Evolutionary conservation across 1,140 invertebrate species (phyloP), one percentile per base, ranked within the genome.

Genomic region (Tetramorium alpestre): DNA sequence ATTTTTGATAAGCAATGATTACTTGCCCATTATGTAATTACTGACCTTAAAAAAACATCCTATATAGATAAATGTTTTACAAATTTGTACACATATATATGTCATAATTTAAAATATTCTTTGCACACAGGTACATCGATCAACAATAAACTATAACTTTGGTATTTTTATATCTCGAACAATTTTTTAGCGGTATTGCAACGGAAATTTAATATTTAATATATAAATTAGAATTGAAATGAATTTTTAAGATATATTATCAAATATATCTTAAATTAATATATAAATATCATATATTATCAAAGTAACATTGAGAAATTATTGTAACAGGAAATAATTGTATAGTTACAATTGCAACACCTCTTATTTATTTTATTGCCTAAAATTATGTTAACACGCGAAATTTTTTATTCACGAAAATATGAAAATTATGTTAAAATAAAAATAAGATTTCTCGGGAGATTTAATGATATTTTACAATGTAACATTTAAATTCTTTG

Each of bases 51-150:
- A 33, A 33, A 33, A 33, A 33, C 33, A 33, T 33, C 33, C 33
- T 33, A 33, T 5, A 41, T 11, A 6, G 33, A n/a, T 22, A 2
- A 0, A 25, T 3, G 3, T 65, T 58, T 3, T 33, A 1, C 2
- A n/a, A 22, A 75, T 60, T 65, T 64, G n/a, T 11, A 62, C 51
- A 69, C 25, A 33, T 38, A 22, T 28, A 28, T 80, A 13, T 44
- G 7, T 1, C 4, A 28, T 38, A 1, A 49, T n/a, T 67, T 60
- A 44, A 82, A 41, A 13, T 13, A 60, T 8, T 64, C 62, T 16
- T 7, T 90, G 51, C 86, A 88, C n/a, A 70, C 0, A n/a, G 28
- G 8, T 70, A 49, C 16, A 49, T 70, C 8, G 22, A 49, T 25
- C 11, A 65, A 38, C 1, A 65, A 18, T 2, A 65, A 65, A 65